Base-by-base conservation (phyloP, 2,888 invertebrate genomes). In the Cheilosia pagana region DNA sequence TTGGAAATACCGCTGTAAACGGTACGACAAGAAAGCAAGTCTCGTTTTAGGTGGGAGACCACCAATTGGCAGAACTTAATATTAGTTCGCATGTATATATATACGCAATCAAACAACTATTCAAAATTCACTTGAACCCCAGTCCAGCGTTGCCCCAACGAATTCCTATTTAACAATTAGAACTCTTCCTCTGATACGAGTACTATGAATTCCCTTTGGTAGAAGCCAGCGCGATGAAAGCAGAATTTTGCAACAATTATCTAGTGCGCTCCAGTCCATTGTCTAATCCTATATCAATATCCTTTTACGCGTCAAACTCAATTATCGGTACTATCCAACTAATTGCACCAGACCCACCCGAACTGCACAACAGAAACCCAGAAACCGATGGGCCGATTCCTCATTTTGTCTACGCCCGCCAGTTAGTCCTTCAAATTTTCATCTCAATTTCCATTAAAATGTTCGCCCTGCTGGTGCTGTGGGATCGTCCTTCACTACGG, bases 391-490 rank as follows among this genome's bases (percentile, higher is more conserved):
- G 81, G 53, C 60, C 60, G 41, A 81, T 65, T 60, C 71, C 45
- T 71, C 76, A 81, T 65, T 70, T 70, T 43, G 70, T 81, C 55
- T 55, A 50, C 10, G 23, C 19, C 65, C 35, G 45, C 45, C 53
- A 45, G 59, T 53, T 57, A 59, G 45, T 21, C 77, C 67, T 60
- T 25, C 72, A 77, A 74, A 55, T 62, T 55, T 71, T 72, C 63
- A 77, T 77, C 77, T 82, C 82, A 72, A 82, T 82, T 77, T 82
- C 77, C 82, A 82, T 72, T 82, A 82, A 72, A 35, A 71, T 71
- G 48, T 41, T 60, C 76, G 52, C 52, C 55, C 65, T 45, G 10
- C 23, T 43, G 10, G 23, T n/a, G 39, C 31, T 50, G 45, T 16
- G 12, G 23, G n/a, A 31, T 23, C 8, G 23, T 39, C 59, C 52